Conservation (phyloP, 2,888 invertebrate genomes). For the Apamea crenata region DNA sequence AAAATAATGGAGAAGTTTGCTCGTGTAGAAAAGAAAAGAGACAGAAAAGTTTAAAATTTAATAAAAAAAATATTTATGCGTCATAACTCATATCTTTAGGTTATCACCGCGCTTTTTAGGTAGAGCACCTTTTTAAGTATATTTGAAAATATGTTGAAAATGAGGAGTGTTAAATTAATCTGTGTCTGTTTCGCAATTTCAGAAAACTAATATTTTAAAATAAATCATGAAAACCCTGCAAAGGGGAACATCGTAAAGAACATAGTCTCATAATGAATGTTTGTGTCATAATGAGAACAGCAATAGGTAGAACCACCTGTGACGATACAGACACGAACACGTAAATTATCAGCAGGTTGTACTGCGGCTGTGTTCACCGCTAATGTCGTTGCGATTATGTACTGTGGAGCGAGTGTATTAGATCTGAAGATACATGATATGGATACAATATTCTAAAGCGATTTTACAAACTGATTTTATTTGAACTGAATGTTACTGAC, state of each 20-base stretch:
- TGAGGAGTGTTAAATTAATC: not conserved
- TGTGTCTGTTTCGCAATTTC: not conserved
- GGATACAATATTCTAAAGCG: not conserved
- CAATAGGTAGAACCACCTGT: slow-evolving; percentile 35
- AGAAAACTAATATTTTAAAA: not conserved
- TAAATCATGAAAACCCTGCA: not conserved
- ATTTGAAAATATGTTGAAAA: not conserved
- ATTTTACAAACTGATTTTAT: not conserved
- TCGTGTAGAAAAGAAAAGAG: too few relatives aligned
- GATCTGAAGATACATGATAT: not conserved
- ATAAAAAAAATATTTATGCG: not conserved
- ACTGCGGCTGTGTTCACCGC: slow-evolving; percentile 6
- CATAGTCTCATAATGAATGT: slow-evolving; percentile 34
- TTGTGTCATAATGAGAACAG: slow-evolving; percentile 19
- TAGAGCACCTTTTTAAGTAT: not conserved
- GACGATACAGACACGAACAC: slow-evolving; percentile 34
- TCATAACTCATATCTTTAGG: not conserved
- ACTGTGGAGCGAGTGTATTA: not conserved
- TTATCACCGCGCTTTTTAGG: not conserved
- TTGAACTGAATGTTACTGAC: not conserved
- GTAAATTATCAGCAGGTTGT: slow-evolving; percentile 23
- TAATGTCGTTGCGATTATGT: slow-evolving; percentile 9
- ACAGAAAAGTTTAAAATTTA: not conserved
- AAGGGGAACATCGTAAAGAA: slow-evolving; percentile 2
- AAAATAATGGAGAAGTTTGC: not conserved